Evolutionary conservation across 2,888 invertebrate genomes (phyloP).

Genomic region (Clunio marinus): DNA sequence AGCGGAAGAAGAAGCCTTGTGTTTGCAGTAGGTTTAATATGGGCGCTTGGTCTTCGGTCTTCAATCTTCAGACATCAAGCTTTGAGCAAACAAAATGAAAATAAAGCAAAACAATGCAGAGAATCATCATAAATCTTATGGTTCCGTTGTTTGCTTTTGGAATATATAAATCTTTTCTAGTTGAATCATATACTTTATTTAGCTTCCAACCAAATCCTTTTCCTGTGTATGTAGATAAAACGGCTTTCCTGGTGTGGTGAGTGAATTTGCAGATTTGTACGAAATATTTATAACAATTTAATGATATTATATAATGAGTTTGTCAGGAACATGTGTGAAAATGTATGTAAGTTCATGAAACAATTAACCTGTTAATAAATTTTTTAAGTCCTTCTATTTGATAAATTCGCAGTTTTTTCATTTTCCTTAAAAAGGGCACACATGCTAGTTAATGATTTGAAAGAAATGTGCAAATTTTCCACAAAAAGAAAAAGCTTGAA

Average conservation of each 20-base stretch:
- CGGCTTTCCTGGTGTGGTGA: not conserved
- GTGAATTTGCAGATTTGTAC: not conserved
- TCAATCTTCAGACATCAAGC: not conserved
- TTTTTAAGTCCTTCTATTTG: no score
- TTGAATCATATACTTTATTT: slow-evolving; percentile 38
- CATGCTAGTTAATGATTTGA: no score
- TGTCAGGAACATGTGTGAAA: no score
- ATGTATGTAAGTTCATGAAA: no score
- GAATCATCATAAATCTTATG: slow-evolving; percentile 34
- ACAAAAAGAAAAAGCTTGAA: not conserved
- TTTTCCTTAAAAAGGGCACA: no score
- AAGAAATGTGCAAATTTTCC: no score
- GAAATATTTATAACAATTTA: not conserved
- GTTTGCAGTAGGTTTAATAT: slow-evolving; percentile 35
- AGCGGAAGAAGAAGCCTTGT: not conserved
- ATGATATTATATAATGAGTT: not conserved
- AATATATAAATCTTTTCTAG: slow-evolving; percentile 32
- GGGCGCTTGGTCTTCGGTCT: not conserved
- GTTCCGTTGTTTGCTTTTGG: slow-evolving; percentile 36
- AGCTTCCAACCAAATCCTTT: slow-evolving; percentile 34
- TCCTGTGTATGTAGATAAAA: not conserved
- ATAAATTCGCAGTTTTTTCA: no score
- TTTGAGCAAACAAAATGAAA: slow-evolving; percentile 33
- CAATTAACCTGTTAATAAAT: no score
- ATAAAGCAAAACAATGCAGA: slow-evolving; percentile 36